A percentile compares a stretch with the other conserved stretches of the same genome.
Evolutionary conservation across 2,888 invertebrate genomes (phyloP).

Genomic region (Idaea biselata): DNA sequence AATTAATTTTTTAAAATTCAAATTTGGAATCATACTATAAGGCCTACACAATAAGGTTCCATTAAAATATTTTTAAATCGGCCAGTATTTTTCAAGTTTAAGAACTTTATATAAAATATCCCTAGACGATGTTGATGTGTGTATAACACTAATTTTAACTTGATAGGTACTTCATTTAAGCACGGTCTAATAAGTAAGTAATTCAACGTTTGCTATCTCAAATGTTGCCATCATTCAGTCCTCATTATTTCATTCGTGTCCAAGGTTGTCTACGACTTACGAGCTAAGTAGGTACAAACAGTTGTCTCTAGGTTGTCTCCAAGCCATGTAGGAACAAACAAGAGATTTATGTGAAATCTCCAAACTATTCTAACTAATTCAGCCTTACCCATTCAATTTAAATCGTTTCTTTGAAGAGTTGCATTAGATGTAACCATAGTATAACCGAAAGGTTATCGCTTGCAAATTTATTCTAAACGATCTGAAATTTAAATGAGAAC

Average conservation of each 20-base stretch:
- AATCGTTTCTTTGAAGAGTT: not conserved
- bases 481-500: conserved; percentile 72
- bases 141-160: no score
- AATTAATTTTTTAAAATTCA: no score
- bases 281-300: no score
- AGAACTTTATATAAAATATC: no score
- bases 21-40: no score
- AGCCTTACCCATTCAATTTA: not conserved
- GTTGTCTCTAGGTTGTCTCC: no score
- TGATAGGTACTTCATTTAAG: not conserved
- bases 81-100: no score
- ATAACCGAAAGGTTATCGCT: conserved; percentile 38
- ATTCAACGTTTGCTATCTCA: not conserved
- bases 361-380: not conserved
- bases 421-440: not conserved
- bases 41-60: no score
- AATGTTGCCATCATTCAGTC: not conserved
- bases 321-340: not conserved
- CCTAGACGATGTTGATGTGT: no score
- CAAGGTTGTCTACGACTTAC: no score
- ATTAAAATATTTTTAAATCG: no score
- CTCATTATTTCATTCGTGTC: no score
- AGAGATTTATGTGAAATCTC: not conserved
- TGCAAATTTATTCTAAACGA: conserved; percentile 71
- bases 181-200: not conserved